Base-by-base conservation (phyloP, 2,888 invertebrate species). In the Pogonocherus hispidulus region DNA sequence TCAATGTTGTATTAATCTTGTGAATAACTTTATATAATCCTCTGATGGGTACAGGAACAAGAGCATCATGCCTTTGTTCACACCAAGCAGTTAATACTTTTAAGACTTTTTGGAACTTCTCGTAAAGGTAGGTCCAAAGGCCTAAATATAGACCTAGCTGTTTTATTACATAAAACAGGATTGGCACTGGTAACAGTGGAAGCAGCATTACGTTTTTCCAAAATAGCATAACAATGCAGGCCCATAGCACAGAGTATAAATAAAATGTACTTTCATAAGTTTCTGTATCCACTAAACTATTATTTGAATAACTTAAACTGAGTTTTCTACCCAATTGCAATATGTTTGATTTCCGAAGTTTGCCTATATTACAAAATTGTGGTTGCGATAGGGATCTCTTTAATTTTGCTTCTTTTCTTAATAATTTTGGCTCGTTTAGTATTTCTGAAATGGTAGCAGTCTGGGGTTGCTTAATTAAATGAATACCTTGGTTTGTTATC, bases 171-270 rank as follows among this genome's bases (percentile, higher is more conserved):
- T 93, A 93, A 75, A 94, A 91, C 0, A 90, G 87, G 63, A 96
- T 87, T 5, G 96, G 95, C 75, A 97, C 88, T 1, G 93, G 89
- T 59, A 95, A 87, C 20, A 96, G 88, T 5, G 93, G 91, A 72
- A 95, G 85, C 70, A 95, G 85, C 93, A 96, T 95, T 59, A 93
- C 89, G 80, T 96, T 92, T 78, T 94, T 93, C 92, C 96, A 97
- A 14, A 97, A 88, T 27, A 96, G 88, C 86, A 96, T 95, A 60
- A 93, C 90, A 5, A 92, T 86, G 78, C 96, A 95, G 1, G 93
- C 93, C 87, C 95, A 96, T 75, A 96, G 88, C 9, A 96, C 85
- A 3, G 91, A 88, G 79, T 93, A 94, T 79, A 95, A 91, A 80
- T 93, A 95, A 44, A 90, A 87, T 14, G 90, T 90, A 72, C 92